phyloP scores from a whole-genome alignment of 2,113 vertebrate species.

The Helogale parvula region DNA sequence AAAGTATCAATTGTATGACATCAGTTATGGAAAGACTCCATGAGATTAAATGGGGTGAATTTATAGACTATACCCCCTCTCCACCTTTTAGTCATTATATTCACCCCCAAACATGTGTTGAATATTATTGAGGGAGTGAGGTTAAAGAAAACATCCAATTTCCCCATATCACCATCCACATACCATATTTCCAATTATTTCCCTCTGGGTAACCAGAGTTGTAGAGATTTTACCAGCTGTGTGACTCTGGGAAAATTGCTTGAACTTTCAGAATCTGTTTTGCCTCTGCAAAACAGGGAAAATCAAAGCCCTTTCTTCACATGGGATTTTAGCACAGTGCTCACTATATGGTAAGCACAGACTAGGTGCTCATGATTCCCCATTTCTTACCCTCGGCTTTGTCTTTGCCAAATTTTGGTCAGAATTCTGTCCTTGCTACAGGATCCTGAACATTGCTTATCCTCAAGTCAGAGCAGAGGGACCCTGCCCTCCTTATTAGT shows the following conservation, averaged over 20 bases:
- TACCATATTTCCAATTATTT: not conserved
- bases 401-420: not conserved
- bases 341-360: not conserved
- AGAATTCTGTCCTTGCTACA: not conserved
- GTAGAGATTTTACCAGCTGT: not conserved
- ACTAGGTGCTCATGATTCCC: not conserved
- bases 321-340: not conserved
- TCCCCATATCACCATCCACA: not conserved
- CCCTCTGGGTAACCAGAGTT: not conserved
- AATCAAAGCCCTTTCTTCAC: not conserved
- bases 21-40: not conserved
- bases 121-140: not conserved
- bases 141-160: not conserved
- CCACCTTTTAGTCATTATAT: not conserved
- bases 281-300: not conserved
- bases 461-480: fast-evolving
- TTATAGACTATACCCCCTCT: not conserved
- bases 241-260: not conserved
- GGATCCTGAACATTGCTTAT: not conserved
- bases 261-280: not conserved
- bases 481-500: no score
- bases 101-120: not conserved
- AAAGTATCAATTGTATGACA: not conserved
- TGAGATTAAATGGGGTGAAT: not conserved
- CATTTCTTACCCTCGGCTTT: not conserved